A percentile compares a stretch with the other conserved stretches of the same genome.
Conservation (phyloP, 2,888 invertebrate genomes). For the Polietes domitor region DNA sequence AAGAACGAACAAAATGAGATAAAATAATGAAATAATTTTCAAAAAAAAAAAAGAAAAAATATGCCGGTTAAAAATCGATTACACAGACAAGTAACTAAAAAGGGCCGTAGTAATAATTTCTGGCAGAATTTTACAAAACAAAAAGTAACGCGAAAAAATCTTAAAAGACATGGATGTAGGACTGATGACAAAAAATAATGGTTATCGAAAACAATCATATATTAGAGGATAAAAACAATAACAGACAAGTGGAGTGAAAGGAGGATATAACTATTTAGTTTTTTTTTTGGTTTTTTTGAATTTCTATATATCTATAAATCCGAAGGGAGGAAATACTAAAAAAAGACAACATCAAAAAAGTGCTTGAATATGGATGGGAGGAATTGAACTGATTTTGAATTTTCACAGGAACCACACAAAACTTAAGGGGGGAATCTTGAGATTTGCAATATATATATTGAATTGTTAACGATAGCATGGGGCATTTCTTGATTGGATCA, state of each 20-base stretch:
- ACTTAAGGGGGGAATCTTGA: neutral
- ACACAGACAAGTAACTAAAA: neutral
- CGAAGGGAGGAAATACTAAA: neutral
- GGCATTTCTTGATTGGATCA: conserved; percentile 50
- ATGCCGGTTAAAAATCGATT: neutral
- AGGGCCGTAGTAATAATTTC: neutral
- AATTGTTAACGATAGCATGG: neutral
- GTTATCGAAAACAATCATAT: neutral
- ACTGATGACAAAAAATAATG: neutral
- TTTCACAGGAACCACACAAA: neutral
- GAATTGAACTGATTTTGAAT: conserved; percentile 9
- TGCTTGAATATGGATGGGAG: neutral
- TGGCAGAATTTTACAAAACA: too few relatives aligned
- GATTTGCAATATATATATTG: neutral
- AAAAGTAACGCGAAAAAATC: too few relatives aligned
- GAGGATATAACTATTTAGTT: neutral
- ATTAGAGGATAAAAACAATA: neutral
- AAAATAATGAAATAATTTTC: neutral
- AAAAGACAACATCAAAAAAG: neutral
- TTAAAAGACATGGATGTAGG: too few relatives aligned
- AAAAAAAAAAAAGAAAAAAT: neutral
- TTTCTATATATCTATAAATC: conserved; percentile 9
- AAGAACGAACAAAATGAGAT: conserved; percentile 59
- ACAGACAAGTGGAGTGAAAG: neutral
- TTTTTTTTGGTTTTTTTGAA: neutral